Evolutionary conservation across 1,140 invertebrate species (phyloP).

Genomic region (Brachionus sp.): DNA sequence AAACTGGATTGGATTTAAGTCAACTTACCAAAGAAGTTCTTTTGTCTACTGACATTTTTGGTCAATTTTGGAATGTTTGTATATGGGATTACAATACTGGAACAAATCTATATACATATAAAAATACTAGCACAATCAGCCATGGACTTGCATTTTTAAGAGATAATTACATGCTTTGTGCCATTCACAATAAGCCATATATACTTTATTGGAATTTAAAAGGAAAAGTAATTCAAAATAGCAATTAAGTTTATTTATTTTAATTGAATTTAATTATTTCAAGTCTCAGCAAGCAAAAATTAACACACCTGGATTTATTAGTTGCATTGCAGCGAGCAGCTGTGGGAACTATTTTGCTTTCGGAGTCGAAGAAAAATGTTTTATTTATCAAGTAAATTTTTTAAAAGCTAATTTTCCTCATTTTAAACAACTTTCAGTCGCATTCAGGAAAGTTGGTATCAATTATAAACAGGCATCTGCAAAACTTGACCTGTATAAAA

Average conservation of each 20-base stretch:
- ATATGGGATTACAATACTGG: slow-evolving; percentile 43
- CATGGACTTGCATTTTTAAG: slow-evolving; percentile 31
- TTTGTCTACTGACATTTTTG: slow-evolving; percentile 25
- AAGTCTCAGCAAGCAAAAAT: slow-evolving; percentile 32
- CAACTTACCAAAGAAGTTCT: slow-evolving; percentile 39
- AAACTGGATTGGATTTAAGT: slow-evolving; percentile 23
- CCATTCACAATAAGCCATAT: slow-evolving; percentile 41
- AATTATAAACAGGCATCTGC: slow-evolving; percentile 4
- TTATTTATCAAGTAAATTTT: slow-evolving; percentile 37
- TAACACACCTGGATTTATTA: slow-evolving; percentile 20
- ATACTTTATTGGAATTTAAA: slow-evolving; percentile 37
- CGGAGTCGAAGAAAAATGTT: slow-evolving; percentile 32
- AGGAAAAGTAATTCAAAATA: slow-evolving; percentile 18
- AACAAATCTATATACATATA: slow-evolving; percentile 25
- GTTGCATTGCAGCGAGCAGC: slow-evolving; percentile 16
- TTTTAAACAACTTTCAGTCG: background rate
- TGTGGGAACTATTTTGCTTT: slow-evolving; percentile 41
- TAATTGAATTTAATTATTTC: background rate
- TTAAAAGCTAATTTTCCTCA: background rate
- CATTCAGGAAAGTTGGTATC: slow-evolving; percentile 17
- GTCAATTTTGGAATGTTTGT: slow-evolving; percentile 44
- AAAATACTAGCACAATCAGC: background rate
- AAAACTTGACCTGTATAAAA: slow-evolving; percentile 37
- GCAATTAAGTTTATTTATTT: background rate
- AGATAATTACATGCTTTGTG: slow-evolving; percentile 40